A percentile compares a stretch with the other conserved stretches of the same genome.
Evolutionary conservation across 2,113 vertebrate species (phyloP).

Genomic region (Callocephalon fimbriatum): DNA sequence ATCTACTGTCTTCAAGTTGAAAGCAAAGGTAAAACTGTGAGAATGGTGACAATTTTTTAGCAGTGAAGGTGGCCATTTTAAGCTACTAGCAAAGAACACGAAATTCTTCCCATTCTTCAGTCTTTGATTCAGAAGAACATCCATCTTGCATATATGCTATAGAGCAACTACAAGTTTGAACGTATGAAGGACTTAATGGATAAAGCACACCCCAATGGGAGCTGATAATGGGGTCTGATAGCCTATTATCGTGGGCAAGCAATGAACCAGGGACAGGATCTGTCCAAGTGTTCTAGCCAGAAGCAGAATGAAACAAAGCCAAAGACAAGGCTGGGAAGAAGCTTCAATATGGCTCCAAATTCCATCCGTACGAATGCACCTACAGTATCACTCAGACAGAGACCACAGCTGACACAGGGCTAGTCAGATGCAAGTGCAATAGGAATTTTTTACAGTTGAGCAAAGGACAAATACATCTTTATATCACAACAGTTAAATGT

Average conservation of each 20-base stretch:
- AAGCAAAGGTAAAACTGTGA: neutral
- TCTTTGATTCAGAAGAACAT: neutral
- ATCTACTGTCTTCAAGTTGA: neutral
- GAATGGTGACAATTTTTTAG: neutral
- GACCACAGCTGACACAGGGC: neutral
- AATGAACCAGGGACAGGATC: neutral
- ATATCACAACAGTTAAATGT: neutral
- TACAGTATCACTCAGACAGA: fast-evolving
- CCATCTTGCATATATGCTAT: neutral
- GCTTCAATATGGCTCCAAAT: neutral
- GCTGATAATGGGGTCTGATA: fast-evolving
- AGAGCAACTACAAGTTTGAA: neutral
- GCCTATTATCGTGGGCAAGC: neutral
- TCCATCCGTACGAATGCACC: fast-evolving
- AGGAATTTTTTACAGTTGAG: neutral
- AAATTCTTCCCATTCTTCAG: neutral
- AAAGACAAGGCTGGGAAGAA: neutral
- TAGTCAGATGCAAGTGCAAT: neutral
- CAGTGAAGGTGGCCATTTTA: neutral
- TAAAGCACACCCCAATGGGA: neutral
- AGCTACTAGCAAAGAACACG: neutral
- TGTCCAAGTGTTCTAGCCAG: neutral
- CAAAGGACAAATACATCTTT: neutral
- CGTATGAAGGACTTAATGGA: neutral
- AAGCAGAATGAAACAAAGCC: neutral